Base-by-base conservation (phyloP, 2,113 vertebrate genomes). In the Apistogramma diplotaenia region DNA sequence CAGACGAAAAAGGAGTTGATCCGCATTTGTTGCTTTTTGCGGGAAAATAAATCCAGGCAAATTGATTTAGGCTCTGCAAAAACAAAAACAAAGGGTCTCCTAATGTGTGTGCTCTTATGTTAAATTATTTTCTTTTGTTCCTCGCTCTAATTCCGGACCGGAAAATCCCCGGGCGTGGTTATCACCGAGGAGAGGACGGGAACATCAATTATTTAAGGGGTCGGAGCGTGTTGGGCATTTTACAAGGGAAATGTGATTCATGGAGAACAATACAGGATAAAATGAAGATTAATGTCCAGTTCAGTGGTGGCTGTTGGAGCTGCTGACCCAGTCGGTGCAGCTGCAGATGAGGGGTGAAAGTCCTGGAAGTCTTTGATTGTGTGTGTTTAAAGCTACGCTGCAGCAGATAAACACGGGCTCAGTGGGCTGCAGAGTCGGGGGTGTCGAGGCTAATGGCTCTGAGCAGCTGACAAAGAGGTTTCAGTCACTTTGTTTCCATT, bases 241-340 rank as follows among this genome's bases (percentile, higher is more conserved):
- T 55, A 46, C 43, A 37, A 43, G 71, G 74, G 49, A 76, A 91
- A 83, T 77, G 80, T 72, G 80, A 87, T 89, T 78, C 57, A 59
- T 71, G 57, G 62, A 58, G 57, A 87, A 59, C 40, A 25, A 7
- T 23, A 8, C 8, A 2, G 55, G 65, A 81, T 84, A 40, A 87
- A 83, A 84, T 86, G 67, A 85, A 88, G 86, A 89, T 76, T 18
- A 86, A 83, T 83, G 75, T 79, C 59, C 74, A 3, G 74, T 61
- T 81, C 70, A 54, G 2, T 3, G 8, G 31, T 13, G 7, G n/a
- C 46, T 75, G 18, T 56, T 49, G 27, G 29, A 84, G 57, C 43
- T n/a, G 27, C 76, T 88, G 90, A 85, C 77, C 85, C 40, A 43
- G 78, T 35, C 35, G n/a, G 56, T 29, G 67, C 51, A 19, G 81